phyloP scores from a whole-genome alignment of 2,113 vertebrate genomes.

The Anarhynchus alexandrinus region DNA sequence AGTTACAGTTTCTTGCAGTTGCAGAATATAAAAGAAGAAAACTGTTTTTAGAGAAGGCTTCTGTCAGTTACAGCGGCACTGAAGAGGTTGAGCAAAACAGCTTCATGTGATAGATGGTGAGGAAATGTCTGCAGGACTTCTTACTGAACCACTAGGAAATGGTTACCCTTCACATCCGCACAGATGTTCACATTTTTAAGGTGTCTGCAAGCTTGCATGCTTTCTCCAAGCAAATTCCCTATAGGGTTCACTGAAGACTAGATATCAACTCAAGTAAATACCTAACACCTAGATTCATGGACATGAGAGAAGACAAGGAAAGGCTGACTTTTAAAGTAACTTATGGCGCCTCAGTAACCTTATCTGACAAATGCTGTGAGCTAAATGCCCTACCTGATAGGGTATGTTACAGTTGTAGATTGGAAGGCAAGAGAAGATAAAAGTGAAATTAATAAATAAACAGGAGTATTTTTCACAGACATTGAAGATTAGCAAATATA shows the following conservation, averaged over 20 bases:
- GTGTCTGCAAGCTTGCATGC: neutral
- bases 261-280: neutral
- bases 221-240: neutral
- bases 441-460: conserved; percentile 24
- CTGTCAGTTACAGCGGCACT: neutral
- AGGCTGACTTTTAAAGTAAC: neutral
- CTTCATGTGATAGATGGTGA: neutral
- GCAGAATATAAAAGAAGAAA: neutral
- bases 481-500: neutral
- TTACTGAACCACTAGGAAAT: neutral
- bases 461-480: neutral
- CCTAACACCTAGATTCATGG: neutral
- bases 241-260: neutral
- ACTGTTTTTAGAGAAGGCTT: neutral
- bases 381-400: neutral
- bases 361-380: neutral
- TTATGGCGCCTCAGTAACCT: neutral
- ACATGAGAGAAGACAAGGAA: neutral
- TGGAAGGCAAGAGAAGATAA: neutral
- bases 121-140: neutral
- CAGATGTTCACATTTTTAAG: neutral
- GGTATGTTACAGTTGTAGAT: neutral
- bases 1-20: neutral
- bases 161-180: neutral
- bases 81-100: neutral